A percentile compares a stretch with the other conserved stretches of the same genome.
Conservation (phyloP, 2,113 vertebrate species). For the Muntiacus reevesi region DNA sequence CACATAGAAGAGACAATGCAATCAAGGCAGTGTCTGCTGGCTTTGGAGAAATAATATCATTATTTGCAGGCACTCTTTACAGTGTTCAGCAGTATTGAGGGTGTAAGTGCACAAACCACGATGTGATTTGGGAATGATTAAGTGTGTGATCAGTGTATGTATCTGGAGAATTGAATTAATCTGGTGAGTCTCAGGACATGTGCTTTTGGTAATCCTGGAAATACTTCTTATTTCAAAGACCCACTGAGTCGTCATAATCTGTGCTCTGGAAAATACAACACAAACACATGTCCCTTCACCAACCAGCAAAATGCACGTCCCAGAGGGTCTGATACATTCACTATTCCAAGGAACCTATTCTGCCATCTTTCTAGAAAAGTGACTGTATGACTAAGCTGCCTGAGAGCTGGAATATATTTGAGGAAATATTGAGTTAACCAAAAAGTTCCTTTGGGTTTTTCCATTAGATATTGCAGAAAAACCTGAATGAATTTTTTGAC, state of each 20-base stretch:
- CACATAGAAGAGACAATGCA: neutral
- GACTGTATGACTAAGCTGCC: neutral
- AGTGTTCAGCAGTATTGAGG: neutral
- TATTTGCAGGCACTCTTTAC: neutral
- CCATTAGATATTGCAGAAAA: neutral
- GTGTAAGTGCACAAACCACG: neutral
- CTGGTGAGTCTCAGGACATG: neutral
- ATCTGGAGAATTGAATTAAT: neutral
- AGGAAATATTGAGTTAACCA: neutral
- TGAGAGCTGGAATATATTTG: neutral
- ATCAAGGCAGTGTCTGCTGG: neutral
- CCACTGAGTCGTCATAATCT: neutral
- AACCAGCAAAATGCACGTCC: neutral
- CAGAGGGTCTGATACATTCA: rapidly evolving
- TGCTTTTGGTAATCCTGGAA: neutral
- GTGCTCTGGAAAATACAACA: neutral
- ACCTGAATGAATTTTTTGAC: neutral
- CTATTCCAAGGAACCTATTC: neutral
- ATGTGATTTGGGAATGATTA: no score
- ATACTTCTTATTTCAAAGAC: neutral
- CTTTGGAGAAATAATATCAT: neutral
- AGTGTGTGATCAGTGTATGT: neutral
- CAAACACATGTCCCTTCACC: neutral
- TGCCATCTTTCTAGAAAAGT: neutral
- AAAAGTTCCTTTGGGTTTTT: neutral